These are phyloP conservation scores for Pollicipes pollicipes DNA, from an alignment of 1,140 invertebrate genomes.

Conservation along the genomic window DNA sequence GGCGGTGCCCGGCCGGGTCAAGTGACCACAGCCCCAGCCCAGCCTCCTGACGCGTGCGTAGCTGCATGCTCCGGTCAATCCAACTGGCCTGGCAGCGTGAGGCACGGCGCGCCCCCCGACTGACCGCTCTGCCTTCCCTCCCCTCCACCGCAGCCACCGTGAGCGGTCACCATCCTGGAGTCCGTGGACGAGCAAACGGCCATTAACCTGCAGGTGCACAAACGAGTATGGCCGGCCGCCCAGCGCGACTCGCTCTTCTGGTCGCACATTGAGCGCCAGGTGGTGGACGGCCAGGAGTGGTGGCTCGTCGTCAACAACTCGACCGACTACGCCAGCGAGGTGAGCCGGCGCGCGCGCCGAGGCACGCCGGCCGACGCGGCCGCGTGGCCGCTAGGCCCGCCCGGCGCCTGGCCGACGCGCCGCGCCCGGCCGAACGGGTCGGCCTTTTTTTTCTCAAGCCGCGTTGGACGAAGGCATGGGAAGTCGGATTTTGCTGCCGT, in stretches of 20 bases:
- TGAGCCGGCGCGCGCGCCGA: too few species aligned
- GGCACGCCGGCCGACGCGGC: too few species aligned
- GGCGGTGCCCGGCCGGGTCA: too few species aligned
- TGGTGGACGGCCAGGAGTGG: slow-evolving; percentile 41
- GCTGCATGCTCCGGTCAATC: too few species aligned
- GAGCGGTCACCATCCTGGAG: slow-evolving; percentile 77
- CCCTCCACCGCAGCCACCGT: slow-evolving; percentile 48
- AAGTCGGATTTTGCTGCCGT: too few species aligned
- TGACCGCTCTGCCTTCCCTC: neutral
- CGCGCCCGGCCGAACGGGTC: too few species aligned
- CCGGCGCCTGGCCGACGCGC: too few species aligned
- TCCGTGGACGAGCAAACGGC: slow-evolving; percentile 77
- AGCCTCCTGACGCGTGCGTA: too few species aligned
- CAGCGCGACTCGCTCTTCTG: slow-evolving; percentile 96
- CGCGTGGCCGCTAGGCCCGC: too few species aligned
- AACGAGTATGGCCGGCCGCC: slow-evolving; percentile 95
- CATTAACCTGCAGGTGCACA: slow-evolving; percentile 87
- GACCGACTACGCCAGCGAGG: slow-evolving; percentile 8
- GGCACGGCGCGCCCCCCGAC: slow-evolving; percentile 41
- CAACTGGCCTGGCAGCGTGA: slow-evolving; percentile 27
- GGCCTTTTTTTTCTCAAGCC: too few species aligned
- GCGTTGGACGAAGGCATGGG: too few species aligned
- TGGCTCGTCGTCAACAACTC: slow-evolving; percentile 96
- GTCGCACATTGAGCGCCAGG: slow-evolving; percentile 77
- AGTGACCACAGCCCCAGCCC: too few species aligned